phyloP scores from a whole-genome alignment of 2,888 invertebrate species.

The Dyspetes luteomarginatus region DNA sequence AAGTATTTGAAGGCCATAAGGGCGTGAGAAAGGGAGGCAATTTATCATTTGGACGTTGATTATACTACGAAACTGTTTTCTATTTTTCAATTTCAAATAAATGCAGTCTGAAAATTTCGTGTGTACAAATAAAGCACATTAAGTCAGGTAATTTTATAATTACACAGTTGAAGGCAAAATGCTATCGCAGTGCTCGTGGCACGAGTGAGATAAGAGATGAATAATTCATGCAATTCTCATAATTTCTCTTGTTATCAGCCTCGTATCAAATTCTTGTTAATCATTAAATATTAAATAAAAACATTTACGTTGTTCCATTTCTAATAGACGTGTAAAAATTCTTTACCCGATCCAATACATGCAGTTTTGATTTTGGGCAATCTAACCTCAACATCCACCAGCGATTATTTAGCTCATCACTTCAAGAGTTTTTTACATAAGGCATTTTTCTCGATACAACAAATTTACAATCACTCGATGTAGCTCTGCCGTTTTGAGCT shows the following conservation, averaged over 20 bases:
- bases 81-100: too few relatives aligned
- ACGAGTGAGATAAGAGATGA: constrained; percentile 13
- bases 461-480: not conserved
- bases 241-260: constrained; percentile 4
- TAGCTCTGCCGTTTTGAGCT: not conserved
- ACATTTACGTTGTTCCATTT: not conserved
- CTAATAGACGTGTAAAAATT: not conserved
- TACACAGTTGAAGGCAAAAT: not conserved
- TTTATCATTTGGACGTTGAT: too few relatives aligned
- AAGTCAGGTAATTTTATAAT: not conserved
- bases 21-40: too few relatives aligned
- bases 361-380: not conserved
- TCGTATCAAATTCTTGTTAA: not conserved
- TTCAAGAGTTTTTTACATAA: too few relatives aligned
- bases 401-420: too few relatives aligned
- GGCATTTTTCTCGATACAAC: not conserved
- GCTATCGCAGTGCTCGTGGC: not conserved
- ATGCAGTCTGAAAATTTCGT: too few relatives aligned
- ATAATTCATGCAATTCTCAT: not conserved
- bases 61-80: too few relatives aligned
- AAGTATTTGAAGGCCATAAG: too few relatives aligned
- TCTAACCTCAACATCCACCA: constrained; percentile 6
- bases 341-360: not conserved
- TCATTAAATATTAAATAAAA: not conserved
- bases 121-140: too few relatives aligned